Conservation (phyloP, 64 coral and sea anemone species). For the Cladopsammia gracilis region DNA sequence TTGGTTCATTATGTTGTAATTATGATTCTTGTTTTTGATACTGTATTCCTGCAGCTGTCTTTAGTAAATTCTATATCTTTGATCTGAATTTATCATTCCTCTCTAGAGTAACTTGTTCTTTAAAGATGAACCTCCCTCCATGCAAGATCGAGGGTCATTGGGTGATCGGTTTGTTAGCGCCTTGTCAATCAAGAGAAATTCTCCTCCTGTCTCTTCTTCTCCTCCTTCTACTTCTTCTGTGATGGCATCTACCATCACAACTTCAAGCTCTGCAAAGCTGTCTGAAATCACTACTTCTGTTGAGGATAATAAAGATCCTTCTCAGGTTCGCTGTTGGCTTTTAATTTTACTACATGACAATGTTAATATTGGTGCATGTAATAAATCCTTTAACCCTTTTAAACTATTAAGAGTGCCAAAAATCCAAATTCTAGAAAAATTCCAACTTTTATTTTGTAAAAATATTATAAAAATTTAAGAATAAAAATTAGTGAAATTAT, state of each 20-base stretch:
- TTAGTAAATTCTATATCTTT: background rate
- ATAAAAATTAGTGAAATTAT: too few species aligned
- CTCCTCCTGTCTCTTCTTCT: conserved; percentile 7
- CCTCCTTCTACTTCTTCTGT: conserved; percentile 18
- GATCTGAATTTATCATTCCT: conserved; percentile 7
- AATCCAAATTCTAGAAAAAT: too few species aligned
- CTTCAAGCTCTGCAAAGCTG: conserved; percentile 32
- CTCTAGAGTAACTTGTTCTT: conserved; percentile 95
- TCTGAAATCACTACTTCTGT: conserved; percentile 31
- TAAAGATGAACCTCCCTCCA: conserved; percentile 84
- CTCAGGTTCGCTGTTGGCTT: conserved; percentile 51
- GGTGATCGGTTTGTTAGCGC: conserved; percentile 84
- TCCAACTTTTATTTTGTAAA: too few species aligned
- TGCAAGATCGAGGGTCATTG: conserved; percentile 31
- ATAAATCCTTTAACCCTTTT: background rate
- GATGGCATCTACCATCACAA: conserved; percentile 9
- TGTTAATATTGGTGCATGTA: background rate
- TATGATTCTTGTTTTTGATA: background rate
- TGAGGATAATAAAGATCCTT: conserved; percentile 54
- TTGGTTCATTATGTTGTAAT: background rate
- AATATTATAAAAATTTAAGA: too few species aligned
- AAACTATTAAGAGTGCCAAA: too few species aligned
- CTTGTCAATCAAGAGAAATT: conserved; percentile 32
- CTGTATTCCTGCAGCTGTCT: background rate
- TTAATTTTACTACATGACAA: background rate